Conservation (phyloP, 1,140 invertebrate species). For the Drosophila murphyi region DNA sequence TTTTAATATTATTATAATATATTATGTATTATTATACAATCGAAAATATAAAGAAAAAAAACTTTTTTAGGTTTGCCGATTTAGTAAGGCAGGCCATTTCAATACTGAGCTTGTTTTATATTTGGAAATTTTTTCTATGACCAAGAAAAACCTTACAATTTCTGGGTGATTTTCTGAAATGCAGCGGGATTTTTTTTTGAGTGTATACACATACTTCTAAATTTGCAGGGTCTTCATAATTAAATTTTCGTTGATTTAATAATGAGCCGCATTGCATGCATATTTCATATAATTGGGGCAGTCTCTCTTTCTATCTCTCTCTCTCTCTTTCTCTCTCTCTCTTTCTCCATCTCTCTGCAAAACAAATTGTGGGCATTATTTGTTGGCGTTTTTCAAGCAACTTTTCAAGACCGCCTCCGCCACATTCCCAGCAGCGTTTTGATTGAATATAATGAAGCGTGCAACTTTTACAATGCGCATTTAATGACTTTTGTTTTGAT, state of each 20-base stretch:
- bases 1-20: too few relatives aligned
- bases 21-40: too few relatives aligned
- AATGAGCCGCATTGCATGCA: constrained; percentile 45
- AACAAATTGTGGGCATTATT: constrained; percentile 47
- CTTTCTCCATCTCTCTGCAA: not conserved
- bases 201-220: not conserved
- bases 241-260: constrained; percentile 44
- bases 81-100: too few relatives aligned
- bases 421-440: constrained; percentile 3
- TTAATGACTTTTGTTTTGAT: constrained; percentile 50
- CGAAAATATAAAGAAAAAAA: too few relatives aligned
- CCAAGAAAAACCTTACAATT: too few relatives aligned
- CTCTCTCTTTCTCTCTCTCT: not conserved
- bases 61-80: too few relatives aligned
- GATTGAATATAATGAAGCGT: constrained; percentile 53
- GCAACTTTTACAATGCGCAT: constrained; percentile 42
- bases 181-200: too few relatives aligned
- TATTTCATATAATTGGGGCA: constrained; percentile 64
- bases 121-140: too few relatives aligned
- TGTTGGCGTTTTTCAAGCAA: not conserved
- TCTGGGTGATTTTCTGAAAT: too few relatives aligned
- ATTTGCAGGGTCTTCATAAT: not conserved
- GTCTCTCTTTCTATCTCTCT: not conserved
- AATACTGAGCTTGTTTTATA: too few relatives aligned
- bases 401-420: not conserved